These are phyloP conservation scores for Virgularia gustaviana DNA, from an alignment of 92 coral and sea anemone species.

Conservation along the genomic window DNA sequence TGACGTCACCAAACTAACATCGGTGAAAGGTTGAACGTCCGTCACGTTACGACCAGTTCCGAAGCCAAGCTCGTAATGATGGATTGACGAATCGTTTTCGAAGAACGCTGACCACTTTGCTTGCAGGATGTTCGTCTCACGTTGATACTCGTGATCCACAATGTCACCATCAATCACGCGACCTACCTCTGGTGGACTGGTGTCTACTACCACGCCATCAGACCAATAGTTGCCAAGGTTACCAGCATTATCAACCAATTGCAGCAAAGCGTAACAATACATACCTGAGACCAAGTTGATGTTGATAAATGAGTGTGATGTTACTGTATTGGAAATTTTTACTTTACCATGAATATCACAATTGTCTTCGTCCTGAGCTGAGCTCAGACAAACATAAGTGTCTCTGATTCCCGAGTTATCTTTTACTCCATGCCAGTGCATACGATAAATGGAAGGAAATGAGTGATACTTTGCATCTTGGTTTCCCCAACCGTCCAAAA, in stretches of 20 bases:
- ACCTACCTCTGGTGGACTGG: conserved; percentile 71
- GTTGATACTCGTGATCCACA: conserved; percentile 53
- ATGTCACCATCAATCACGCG: conserved; percentile 70
- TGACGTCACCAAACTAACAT: conserved; percentile 68
- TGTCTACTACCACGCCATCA: conserved; percentile 70
- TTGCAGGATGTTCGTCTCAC: conserved; percentile 68
- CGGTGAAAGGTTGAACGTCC: conserved; percentile 73
- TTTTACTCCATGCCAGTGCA: conserved; percentile 79
- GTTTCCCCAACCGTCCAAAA: conserved; percentile 89
- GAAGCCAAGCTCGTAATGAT: conserved; percentile 73
- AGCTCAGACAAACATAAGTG: conserved; percentile 67
- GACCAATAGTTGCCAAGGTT: conserved; percentile 69
- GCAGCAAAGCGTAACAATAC: conserved; percentile 65
- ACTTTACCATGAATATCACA: conserved; percentile 64
- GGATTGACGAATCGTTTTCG: conserved; percentile 72
- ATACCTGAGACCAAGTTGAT: conserved; percentile 67
- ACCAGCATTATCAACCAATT: conserved; percentile 72
- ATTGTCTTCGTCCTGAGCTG: conserved; percentile 32
- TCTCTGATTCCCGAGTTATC: conserved; percentile 71
- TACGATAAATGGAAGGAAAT: conserved; percentile 66
- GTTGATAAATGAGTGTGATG: conserved; percentile 63
- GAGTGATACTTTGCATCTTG: conserved; percentile 74
- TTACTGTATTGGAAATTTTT: conserved; percentile 46
- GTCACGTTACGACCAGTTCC: conserved; percentile 64
- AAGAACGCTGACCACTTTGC: conserved; percentile 81